These are phyloP conservation scores for Ophion ventricosus DNA, from an alignment of 2,888 invertebrate species.

Conservation along the genomic window DNA sequence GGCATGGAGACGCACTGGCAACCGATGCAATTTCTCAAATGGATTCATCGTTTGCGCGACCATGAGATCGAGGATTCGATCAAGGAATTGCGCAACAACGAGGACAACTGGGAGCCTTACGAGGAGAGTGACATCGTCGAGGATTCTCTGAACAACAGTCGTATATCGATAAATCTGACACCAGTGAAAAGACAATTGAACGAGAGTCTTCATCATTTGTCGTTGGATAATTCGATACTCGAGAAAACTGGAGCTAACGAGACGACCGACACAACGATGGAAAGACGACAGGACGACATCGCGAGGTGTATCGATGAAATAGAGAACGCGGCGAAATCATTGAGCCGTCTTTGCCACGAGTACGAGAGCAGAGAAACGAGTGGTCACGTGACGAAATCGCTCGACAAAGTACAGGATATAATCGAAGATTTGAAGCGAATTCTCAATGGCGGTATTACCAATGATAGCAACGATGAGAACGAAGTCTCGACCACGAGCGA, in stretches of 20 bases:
- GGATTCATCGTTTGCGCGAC: constrained; percentile 79
- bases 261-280: constrained; percentile 67
- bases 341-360: constrained; percentile 76
- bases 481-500: constrained; percentile 61
- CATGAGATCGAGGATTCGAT: constrained; percentile 79
- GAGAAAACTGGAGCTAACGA: constrained; percentile 70
- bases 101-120: constrained; percentile 77
- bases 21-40: constrained; percentile 78
- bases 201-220: constrained; percentile 80
- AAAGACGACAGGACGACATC: constrained; percentile 75
- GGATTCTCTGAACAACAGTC: constrained; percentile 75
- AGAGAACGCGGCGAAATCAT: constrained; percentile 76
- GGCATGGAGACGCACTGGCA: constrained; percentile 78
- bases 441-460: constrained; percentile 59
- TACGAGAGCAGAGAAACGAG: constrained; percentile 73
- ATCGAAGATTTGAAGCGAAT: constrained; percentile 72
- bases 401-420: constrained; percentile 75
- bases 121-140: constrained; percentile 75
- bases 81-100: constrained; percentile 75
- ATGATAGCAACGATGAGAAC: constrained; percentile 60
- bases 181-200: constrained; percentile 80
- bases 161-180: constrained; percentile 80
- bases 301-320: constrained; percentile 78
- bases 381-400: constrained; percentile 71
- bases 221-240: constrained; percentile 77